Evolutionary conservation across 2,888 invertebrate genomes (phyloP), one percentile per base, ranked within the genome.

Genomic region (Exocentrus adspersus): DNA sequence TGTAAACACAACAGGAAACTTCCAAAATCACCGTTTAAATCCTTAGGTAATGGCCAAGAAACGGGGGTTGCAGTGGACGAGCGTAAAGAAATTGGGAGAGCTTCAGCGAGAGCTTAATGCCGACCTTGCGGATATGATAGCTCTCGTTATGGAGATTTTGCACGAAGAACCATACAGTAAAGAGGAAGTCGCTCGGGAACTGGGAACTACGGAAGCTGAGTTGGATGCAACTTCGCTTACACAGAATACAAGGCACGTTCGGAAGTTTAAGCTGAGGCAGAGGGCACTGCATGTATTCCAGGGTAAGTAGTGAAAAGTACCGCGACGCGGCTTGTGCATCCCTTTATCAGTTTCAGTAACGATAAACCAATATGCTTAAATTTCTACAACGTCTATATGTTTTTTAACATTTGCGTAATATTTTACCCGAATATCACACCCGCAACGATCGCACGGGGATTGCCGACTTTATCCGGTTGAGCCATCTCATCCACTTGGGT

Each of bases 201-300:
- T 94, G 56, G 85, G 84, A 48, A 83, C 90, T 3, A 84, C 83
- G 53, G 84, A 87, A 72, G 84, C 87, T 24, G 87, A 90, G 74
- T 84, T 97, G 71, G 87, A 89, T 66, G 84, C 87, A 20, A 86
- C 85, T 70, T 88, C 90, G 70, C 84, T 95, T 50, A 89, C 88
- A 46, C 81, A 84, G 60, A 88, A 90, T 75, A 92, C 91, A 10
- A 82, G 82, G 60, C 81, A 88, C 67, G 85, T 91, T 74, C 78
- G 85, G 68, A 84, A 85, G 71, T 93, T 94, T 77, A 92, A 94
- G 81, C 85, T 98, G 30, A 87, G 88, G 68, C 92, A 97, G 78
- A 88, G 99, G 70, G 94, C 96, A 2, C 83, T 91, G 21, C 98
- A 99, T 80, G 98, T 98, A 12, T 91, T 92, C 75, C 87, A 90